Evolutionary conservation across 2,888 invertebrate genomes (phyloP), one percentile per base, ranked within the genome.

Genomic region (Pinctada fucata): DNA sequence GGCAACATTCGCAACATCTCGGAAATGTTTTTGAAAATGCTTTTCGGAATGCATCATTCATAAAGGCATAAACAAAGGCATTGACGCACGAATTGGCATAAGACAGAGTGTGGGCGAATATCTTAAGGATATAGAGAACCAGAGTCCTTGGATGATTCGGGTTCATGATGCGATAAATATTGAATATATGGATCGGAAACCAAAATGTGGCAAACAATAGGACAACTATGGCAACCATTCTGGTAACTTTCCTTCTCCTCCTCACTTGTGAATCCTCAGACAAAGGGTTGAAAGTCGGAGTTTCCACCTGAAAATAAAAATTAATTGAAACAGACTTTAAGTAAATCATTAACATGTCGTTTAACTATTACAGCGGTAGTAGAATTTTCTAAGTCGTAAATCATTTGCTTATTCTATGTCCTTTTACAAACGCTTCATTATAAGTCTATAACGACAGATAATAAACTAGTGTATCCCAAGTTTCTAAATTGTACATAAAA

Each of bases 51-150:
- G 90, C 89, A 76, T 91, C 91, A 49, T 90, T 90, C 65, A 90
- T 82, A 81, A 90, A 90, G 45, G 89, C 88, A 81, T 91, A 91
- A 31, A 91, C 89, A 66, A 90, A 88, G 2, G 91, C 90, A 78
- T 91, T 91, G 45, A 91, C 88, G 81, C 89, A 90, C 4, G 90
- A 89, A 80, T 88, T 90, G 66, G 88, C 87, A 82, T 90, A 91
- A 2, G 90, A 90, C 63, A 91, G 80, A 2, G 90, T 89, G 78
- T 90, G 90, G 16, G 88, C 88, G 63, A 90, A 80, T 52, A 88
- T 83, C 79, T 87, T 89, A 58, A 88, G 83, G 45, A 81, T 79
- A 74, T 85, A 89, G 76, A 85, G 79, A 0, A 72, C 48, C 16
- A 49, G 64, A 0, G 86, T 87, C 75, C 72, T 83, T 0, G 90